Percentiles rank a stretch among this genome's conserved stretches.
Conservation (phyloP, 2,888 invertebrate genomes). For the Erynnis tages region DNA sequence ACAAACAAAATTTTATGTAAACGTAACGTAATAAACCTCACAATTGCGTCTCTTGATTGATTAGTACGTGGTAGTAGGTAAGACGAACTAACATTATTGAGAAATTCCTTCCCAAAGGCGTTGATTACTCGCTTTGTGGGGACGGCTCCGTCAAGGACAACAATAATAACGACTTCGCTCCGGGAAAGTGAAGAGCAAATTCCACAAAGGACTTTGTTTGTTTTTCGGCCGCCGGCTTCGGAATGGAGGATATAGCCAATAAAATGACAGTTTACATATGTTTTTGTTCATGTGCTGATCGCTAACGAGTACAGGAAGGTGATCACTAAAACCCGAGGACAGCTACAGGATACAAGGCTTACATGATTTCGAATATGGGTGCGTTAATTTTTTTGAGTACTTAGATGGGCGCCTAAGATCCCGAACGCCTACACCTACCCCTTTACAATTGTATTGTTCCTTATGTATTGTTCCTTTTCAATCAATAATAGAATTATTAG, state of each 20-base stretch:
- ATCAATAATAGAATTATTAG: no score
- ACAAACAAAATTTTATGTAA: neutral
- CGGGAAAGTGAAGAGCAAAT: conserved; percentile 1
- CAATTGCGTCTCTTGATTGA: neutral
- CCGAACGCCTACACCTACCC: no score
- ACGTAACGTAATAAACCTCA: neutral
- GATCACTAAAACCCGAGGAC: no score
- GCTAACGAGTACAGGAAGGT: no score
- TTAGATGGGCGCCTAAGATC: no score
- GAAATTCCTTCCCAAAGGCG: conserved; percentile 8
- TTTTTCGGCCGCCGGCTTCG: conserved; percentile 6
- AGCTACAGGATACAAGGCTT: no score
- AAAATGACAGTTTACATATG: no score
- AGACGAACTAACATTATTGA: conserved; percentile 6
- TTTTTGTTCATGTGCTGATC: no score
- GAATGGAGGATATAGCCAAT: neutral
- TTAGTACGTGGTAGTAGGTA: conserved; percentile 2
- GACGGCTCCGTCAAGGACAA: conserved; percentile 4
- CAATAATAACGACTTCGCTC: conserved; percentile 17
- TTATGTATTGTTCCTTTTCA: no score
- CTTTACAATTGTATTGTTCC: no score
- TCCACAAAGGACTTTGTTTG: conserved; percentile 16
- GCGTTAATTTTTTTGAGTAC: no score
- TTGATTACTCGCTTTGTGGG: conserved; percentile 13
- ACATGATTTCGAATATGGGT: no score